Evolutionary conservation across 2,888 invertebrate species (phyloP).

Genomic region (Drosophila suboccidentalis): DNA sequence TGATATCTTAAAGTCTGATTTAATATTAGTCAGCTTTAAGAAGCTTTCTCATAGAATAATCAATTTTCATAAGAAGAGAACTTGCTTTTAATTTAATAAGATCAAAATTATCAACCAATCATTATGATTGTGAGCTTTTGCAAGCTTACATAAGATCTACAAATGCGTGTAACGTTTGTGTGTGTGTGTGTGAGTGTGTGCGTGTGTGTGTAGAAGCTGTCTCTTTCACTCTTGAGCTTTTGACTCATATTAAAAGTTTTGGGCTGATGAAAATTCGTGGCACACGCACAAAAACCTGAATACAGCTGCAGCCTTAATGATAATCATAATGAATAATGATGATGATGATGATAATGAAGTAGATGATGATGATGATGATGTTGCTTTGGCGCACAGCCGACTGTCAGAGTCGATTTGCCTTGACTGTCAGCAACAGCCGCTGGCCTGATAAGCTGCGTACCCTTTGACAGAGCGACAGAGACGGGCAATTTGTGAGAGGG

Average conservation of each 20-base stretch:
- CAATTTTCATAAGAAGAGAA: too few relatives aligned
- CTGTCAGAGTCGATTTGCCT: conserved; percentile 76
- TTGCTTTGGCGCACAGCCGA: conserved; percentile 58
- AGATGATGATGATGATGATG: conserved; percentile 18
- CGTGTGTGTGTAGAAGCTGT: conserved; percentile 22
- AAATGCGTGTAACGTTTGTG: not conserved
- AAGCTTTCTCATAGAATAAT: not conserved
- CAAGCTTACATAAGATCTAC: not conserved
- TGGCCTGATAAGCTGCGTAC: conserved; percentile 63
- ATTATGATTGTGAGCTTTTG: not conserved
- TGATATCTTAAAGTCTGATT: not conserved
- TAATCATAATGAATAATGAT: conserved; percentile 14
- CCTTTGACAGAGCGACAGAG: conserved; percentile 36
- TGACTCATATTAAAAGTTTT: conserved; percentile 44
- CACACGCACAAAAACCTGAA: conserved; percentile 57
- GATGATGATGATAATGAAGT: conserved; percentile 22
- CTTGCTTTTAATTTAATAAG: not conserved
- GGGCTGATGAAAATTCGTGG: conserved; percentile 35
- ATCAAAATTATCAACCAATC: not conserved
- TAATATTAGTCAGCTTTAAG: not conserved
- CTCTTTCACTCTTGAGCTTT: conserved; percentile 9
- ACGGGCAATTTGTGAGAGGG: not conserved
- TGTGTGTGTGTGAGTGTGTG: not conserved
- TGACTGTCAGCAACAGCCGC: conserved; percentile 52
- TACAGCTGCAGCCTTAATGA: conserved; percentile 36